These are phyloP conservation scores for Paramormyrops hopkinsi DNA, from an alignment of 2,797 vertebrate genomes.

Conservation along the genomic window DNA sequence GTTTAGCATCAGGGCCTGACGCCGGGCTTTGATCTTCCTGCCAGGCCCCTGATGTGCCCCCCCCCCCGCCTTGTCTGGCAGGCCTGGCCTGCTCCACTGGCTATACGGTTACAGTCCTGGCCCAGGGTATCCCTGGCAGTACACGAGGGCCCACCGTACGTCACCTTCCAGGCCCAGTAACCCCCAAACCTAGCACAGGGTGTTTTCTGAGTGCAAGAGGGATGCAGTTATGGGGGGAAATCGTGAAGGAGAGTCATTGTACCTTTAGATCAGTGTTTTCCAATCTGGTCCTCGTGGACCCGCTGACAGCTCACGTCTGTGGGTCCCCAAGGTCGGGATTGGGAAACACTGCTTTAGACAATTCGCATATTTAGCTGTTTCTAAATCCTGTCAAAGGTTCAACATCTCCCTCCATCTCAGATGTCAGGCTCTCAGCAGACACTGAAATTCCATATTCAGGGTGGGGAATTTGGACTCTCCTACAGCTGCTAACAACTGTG, in stretches of 20 bases:
- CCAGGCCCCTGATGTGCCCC: constrained; percentile 31
- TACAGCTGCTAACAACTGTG: background rate
- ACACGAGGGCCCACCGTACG: constrained; percentile 30
- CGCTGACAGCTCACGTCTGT: background rate
- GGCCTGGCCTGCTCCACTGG: constrained; percentile 16
- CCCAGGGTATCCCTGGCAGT: constrained; percentile 33
- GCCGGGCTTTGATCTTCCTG: constrained; percentile 38
- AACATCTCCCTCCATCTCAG: background rate
- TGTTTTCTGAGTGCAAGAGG: background rate
- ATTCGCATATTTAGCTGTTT: background rate
- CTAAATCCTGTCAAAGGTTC: background rate
- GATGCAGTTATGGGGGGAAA: background rate
- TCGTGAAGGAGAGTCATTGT: background rate
- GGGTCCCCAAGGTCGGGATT: background rate
- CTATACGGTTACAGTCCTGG: constrained; percentile 36
- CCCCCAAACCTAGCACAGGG: constrained; percentile 22
- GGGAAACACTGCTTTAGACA: background rate
- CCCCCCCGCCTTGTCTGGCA: constrained; percentile 27
- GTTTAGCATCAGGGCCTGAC: constrained; percentile 40
- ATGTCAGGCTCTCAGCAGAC: background rate
- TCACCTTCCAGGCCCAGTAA: constrained; percentile 40
- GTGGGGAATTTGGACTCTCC: background rate
- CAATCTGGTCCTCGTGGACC: background rate
- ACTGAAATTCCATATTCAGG: background rate
- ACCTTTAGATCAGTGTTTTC: background rate